These are phyloP conservation scores for Numenius arquata DNA, from an alignment of 2,113 vertebrate genomes.

Conservation along the genomic window DNA sequence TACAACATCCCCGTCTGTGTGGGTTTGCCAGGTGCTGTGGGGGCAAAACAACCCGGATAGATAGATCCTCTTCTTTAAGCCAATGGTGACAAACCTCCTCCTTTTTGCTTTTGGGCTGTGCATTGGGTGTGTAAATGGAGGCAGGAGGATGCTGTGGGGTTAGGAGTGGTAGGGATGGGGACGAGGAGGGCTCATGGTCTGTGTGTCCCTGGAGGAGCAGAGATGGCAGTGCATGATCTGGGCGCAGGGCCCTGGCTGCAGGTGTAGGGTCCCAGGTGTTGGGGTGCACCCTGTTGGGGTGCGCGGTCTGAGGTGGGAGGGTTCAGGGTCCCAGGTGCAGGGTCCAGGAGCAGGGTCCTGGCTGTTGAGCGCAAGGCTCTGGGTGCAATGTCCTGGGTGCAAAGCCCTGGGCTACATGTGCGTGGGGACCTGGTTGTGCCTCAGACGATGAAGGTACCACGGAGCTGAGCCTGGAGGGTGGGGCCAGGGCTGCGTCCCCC, in stretches of 20 bases:
- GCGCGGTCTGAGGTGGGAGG: not conserved
- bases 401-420: not conserved
- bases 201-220: not conserved
- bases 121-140: not conserved
- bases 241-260: too few species aligned
- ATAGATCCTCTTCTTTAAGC: not conserved
- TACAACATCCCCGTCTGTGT: not conserved
- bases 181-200: rapidly evolving
- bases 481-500: not conserved
- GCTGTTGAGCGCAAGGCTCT: not conserved
- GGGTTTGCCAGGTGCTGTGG: not conserved
- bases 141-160: not conserved
- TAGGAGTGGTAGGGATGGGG: not conserved
- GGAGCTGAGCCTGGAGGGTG: not conserved
- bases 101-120: not conserved
- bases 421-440: not conserved
- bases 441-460: too few species aligned
- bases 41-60: not conserved
- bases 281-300: not conserved
- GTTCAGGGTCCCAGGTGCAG: not conserved
- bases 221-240: too few species aligned
- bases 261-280: not conserved
- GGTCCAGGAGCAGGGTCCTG: not conserved
- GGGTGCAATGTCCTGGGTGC: not conserved
- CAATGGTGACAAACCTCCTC: too few species aligned